These are phyloP conservation scores for Eumerus sabulonum DNA, from an alignment of 2,888 invertebrate species.

Conservation along the genomic window DNA sequence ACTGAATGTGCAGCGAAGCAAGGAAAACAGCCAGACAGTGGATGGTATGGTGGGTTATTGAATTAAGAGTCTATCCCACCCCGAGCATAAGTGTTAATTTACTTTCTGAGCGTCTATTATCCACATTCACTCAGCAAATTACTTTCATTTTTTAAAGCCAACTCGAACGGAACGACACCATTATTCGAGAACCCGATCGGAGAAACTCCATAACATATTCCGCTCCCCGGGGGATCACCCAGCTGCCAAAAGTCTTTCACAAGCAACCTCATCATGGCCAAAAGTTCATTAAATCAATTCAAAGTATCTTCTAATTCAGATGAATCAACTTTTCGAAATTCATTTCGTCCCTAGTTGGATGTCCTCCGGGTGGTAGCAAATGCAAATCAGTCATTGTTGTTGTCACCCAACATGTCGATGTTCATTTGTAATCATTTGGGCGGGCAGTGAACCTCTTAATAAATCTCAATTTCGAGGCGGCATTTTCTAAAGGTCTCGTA, in stretches of 20 bases:
- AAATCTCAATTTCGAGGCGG: constrained; percentile 34
- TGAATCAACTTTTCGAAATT: constrained; percentile 27
- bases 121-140: too few relatives aligned
- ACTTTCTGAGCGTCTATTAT: too few relatives aligned
- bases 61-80: constrained; percentile 15
- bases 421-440: constrained; percentile 58
- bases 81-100: too few relatives aligned
- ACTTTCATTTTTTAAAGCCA: too few relatives aligned
- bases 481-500: constrained; percentile 5
- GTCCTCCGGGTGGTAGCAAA: constrained; percentile 13
- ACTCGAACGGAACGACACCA: too few relatives aligned
- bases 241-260: neutral
- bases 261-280: constrained; percentile 11
- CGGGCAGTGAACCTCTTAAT: constrained; percentile 36
- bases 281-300: constrained; percentile 14
- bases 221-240: too few relatives aligned
- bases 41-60: constrained; percentile 27
- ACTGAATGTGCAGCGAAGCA: neutral
- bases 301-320: constrained; percentile 27
- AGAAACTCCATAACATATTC: too few relatives aligned
- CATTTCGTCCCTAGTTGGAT: neutral
- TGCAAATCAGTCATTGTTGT: constrained; percentile 38
- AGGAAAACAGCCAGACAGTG: constrained; percentile 8
- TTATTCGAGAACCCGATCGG: too few relatives aligned
- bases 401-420: constrained; percentile 49